Base-by-base conservation (phyloP, 2,888 invertebrate genomes). In the Thecophora atra region DNA sequence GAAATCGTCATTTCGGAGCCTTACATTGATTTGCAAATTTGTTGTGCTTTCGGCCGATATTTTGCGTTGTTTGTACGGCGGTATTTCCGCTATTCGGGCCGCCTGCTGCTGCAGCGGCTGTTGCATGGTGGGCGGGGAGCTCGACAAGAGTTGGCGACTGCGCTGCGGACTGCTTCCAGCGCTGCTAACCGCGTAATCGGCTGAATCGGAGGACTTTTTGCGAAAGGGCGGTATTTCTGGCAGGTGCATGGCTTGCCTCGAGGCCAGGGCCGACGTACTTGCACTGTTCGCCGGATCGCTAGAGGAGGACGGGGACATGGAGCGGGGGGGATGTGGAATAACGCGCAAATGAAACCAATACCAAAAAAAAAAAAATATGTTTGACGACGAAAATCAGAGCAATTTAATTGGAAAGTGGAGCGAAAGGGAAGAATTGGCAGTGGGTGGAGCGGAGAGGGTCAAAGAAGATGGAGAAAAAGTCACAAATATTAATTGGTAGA, bases 31-130 rank as follows among this genome's bases (percentile, higher is more conserved):
- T 72, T 85, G 81, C 76, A 84, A 80, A 75, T 85, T 84, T 70
- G 83, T 81, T 64, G 85, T 82, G 85, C 88, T 88, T 80, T 89
- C 89, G 71, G 87, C 88, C n/a, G 89, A 89, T 78, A 83, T 80
- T 81, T 89, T 89, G 76, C 89, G 87, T 24, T 88, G 87, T 78
- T 86, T 88, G 81, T 87, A 89, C 26, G 90, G 89, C 70, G 90
- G 90, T 79, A 85, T 85, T 78, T 87, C 88, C 75, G 88, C 83
- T 74, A 90, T 87, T 82, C 85, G 82, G 76, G 78, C 75, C n/a
- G 76, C 71, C 72, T 75, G 70, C 47, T 73, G 72, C 30, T 71
- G 75, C 65, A 74, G n/a, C n/a, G n/a, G 73, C 72, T 72, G 76
- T 51, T 73, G 73, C 42, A 70, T 54, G 26, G 52, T 54, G 24